Evolutionary conservation across 1,140 invertebrate genomes (phyloP).

Genomic region (Varroa destructor): DNA sequence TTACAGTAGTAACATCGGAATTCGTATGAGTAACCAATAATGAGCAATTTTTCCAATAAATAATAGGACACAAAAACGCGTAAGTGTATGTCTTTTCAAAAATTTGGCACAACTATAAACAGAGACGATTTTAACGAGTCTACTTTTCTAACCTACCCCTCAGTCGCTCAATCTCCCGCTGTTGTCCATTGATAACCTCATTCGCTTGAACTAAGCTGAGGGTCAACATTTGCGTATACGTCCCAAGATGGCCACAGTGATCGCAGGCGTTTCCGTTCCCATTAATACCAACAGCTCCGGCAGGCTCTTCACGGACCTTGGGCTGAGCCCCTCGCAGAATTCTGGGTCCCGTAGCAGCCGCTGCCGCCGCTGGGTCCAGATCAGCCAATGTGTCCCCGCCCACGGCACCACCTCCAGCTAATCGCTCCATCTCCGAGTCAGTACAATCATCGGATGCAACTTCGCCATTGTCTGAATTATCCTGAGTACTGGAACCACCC

Average conservation of each 20-base stretch:
- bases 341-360: neutral
- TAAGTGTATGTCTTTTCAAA: no score
- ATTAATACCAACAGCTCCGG: neutral
- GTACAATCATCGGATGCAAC: constrained; percentile 17
- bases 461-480: constrained; percentile 23
- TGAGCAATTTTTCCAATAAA: no score
- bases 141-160: neutral
- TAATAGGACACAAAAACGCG: no score
- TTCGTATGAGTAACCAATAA: no score
- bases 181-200: constrained; percentile 25
- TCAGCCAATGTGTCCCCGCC: no score
- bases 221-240: constrained; percentile 13
- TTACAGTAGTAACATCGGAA: no score
- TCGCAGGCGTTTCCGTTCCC: neutral
- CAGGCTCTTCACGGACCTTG: constrained; percentile 15
- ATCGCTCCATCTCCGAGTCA: constrained; percentile 15
- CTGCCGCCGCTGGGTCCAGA: no score
- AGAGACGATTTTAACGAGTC: no score
- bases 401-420: no score
- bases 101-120: no score
- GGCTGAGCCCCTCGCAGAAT: neutral
- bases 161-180: constrained; percentile 3
- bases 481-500: constrained; percentile 23
- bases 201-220: constrained; percentile 17
- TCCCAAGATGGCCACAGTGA: constrained; percentile 2